phyloP scores from a whole-genome alignment of 2,797 vertebrate genomes.

The Aplochiton taeniatus region DNA sequence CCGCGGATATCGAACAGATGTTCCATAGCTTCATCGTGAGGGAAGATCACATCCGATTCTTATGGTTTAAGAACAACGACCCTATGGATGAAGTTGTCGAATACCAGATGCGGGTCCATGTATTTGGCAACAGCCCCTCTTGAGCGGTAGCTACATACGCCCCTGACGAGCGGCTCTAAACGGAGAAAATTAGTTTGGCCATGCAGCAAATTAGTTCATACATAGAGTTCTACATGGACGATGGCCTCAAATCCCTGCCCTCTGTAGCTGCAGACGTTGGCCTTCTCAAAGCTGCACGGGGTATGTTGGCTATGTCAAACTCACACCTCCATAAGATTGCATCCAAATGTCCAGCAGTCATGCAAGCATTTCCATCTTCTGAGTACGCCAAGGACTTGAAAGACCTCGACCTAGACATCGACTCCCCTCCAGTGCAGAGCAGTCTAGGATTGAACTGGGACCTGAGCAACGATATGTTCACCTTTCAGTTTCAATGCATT shows the following conservation, averaged over 20 bases:
- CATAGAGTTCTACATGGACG: conserved; percentile 11
- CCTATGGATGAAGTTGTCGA: too few species aligned
- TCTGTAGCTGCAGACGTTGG: background rate
- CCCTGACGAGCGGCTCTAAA: too few species aligned
- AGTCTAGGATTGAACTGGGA: conserved; percentile 1
- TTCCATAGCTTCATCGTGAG: too few species aligned
- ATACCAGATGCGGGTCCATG: too few species aligned
- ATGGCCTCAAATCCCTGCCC: conserved; percentile 9
- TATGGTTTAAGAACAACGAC: too few species aligned
- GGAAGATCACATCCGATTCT: too few species aligned
- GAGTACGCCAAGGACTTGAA: conserved; percentile 11
- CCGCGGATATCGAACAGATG: too few species aligned
- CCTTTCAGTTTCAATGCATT: too few species aligned
- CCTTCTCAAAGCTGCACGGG: conserved; percentile 2
- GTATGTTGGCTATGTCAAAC: conserved; percentile 12
- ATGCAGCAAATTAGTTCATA: too few species aligned
- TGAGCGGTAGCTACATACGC: too few species aligned
- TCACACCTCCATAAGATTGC: conserved; percentile 13
- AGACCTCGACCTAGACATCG: background rate
- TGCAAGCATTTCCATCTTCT: conserved; percentile 14
- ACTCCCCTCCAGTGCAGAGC: background rate
- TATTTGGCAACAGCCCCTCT: too few species aligned
- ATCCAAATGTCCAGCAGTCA: conserved; percentile 11
- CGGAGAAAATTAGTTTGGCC: too few species aligned
- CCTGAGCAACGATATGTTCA: background rate